These are phyloP conservation scores for Triplophysa bombifrons DNA, from an alignment of 2,797 vertebrate species.

Conservation along the genomic window DNA sequence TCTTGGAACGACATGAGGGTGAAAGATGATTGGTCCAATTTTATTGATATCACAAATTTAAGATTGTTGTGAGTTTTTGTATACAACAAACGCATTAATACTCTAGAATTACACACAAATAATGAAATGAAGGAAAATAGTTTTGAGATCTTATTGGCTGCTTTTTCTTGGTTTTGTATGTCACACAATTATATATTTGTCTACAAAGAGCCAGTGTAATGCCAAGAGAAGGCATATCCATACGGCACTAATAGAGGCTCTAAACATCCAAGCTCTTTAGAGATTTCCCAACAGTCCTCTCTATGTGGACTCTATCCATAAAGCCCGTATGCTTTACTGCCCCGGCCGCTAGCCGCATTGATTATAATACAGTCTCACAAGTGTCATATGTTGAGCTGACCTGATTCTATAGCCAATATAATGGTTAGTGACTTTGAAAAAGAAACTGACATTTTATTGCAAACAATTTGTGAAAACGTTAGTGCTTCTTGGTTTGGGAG, in stretches of 20 bases:
- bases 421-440: neutral
- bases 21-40: no score
- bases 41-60: no score
- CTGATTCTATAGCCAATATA: neutral
- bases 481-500: constrained; percentile 10
- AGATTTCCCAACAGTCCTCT: constrained; percentile 43
- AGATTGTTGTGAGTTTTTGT: no score
- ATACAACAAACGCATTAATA: no score
- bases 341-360: neutral
- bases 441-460: neutral
- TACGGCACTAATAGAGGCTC: neutral
- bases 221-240: neutral
- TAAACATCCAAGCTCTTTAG: constrained; percentile 14
- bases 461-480: constrained; percentile 6
- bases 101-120: no score
- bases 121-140: no score
- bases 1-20: constrained; percentile 51
- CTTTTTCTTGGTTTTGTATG: no score
- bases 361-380: constrained; percentile 3
- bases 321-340: constrained; percentile 25
- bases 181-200: no score
- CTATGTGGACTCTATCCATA: constrained; percentile 10
- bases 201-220: neutral
- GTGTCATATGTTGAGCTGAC: constrained; percentile 6
- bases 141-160: no score